A percentile compares a stretch with the other conserved stretches of the same genome.
Evolutionary conservation across 1,140 invertebrate species (phyloP).

Genomic region (Lepidurus packardi): DNA sequence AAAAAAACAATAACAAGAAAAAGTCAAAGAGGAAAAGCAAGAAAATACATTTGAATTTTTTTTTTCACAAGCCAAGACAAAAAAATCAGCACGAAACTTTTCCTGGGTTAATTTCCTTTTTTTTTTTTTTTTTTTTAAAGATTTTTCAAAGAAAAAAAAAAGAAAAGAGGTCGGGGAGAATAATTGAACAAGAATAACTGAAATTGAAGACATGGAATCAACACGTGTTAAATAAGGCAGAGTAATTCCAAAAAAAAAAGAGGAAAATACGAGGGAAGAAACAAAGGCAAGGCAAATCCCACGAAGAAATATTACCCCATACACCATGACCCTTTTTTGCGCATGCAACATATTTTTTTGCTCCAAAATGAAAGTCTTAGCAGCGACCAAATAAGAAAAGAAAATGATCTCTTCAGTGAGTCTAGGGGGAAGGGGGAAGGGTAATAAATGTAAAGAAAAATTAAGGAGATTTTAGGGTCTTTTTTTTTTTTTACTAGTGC

Average conservation of each 20-base stretch:
- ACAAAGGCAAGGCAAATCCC: background rate
- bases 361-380: no score
- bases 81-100: background rate
- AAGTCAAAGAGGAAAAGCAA: background rate
- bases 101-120: background rate
- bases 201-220: background rate
- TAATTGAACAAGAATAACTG: background rate
- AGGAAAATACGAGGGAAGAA: background rate
- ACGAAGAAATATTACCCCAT: no score
- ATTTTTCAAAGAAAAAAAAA: background rate
- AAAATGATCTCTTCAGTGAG: no score
- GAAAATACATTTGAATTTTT: background rate
- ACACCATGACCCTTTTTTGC: no score
- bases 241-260: background rate
- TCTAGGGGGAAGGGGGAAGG: no score
- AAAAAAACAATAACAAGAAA: background rate
- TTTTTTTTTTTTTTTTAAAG: no score
- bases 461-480: no score
- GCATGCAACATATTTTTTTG: no score
- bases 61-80: background rate
- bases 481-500: no score
- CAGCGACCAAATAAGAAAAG: no score
- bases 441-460: no score
- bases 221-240: background rate
- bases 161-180: background rate